A percentile compares a stretch with the other conserved stretches of the same genome.
Evolutionary conservation across 2,113 vertebrate species (phyloP).

Genomic region (Rattus norvegicus): DNA sequence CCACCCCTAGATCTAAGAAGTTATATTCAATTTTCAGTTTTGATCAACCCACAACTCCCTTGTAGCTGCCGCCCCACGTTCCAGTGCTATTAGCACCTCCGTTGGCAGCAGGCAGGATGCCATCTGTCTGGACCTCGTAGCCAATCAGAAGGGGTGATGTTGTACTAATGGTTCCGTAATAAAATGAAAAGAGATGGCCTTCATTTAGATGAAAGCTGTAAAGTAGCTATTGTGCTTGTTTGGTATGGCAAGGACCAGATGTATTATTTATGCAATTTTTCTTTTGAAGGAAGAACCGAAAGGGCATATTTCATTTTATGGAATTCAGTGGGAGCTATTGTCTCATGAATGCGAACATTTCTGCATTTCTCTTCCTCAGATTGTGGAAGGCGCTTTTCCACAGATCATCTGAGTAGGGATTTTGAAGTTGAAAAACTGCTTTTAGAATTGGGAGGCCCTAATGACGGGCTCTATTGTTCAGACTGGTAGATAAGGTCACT

Average conservation of each 20-base stretch:
- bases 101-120: conserved; percentile 80
- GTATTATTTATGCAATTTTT: conserved; percentile 92
- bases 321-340: conserved; percentile 88
- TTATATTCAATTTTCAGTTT: conserved; percentile 12
- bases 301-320: conserved; percentile 89
- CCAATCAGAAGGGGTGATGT: conserved; percentile 87
- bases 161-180: conserved; percentile 88
- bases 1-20: background rate
- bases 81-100: conserved; percentile 20
- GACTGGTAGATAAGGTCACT: conserved; percentile 78
- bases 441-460: conserved; percentile 83
- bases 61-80: conserved; percentile 62
- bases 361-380: conserved; percentile 85
- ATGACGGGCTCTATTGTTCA: conserved; percentile 85
- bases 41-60: background rate
- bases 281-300: conserved; percentile 88
- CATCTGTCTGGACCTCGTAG: conserved; percentile 80
- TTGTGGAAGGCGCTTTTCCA: conserved; percentile 82
- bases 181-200: conserved; percentile 89
- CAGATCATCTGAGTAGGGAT: conserved; percentile 84
- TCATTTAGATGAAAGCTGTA: conserved; percentile 89
- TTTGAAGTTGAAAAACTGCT: conserved; percentile 87
- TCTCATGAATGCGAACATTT: conserved; percentile 89
- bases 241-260: conserved; percentile 88
- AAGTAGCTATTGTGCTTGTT: conserved; percentile 90